A percentile compares a stretch with the other conserved stretches of the same genome.
These are phyloP conservation scores for Idaea straminata DNA, from an alignment of 2,888 invertebrate genomes.

Conservation along the genomic window DNA sequence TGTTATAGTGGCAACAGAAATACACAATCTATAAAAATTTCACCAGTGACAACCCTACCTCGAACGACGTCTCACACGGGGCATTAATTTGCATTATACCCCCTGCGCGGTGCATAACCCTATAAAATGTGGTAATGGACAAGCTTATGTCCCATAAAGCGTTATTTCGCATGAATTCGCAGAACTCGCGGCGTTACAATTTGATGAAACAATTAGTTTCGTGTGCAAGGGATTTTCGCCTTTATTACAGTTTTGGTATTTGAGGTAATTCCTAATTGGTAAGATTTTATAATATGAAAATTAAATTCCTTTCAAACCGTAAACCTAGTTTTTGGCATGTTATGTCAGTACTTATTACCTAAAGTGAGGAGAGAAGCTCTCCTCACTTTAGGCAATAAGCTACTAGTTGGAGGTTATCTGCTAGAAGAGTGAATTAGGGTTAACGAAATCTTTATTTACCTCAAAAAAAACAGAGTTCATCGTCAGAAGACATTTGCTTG, in stretches of 20 bases:
- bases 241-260: constrained; percentile 28
- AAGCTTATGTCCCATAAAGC: constrained; percentile 63
- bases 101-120: constrained; percentile 64
- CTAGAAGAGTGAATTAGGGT: too few relatives aligned
- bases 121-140: constrained; percentile 72
- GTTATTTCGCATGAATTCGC: constrained; percentile 56
- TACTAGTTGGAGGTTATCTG: too few relatives aligned
- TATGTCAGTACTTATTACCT: too few relatives aligned
- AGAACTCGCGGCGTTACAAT: constrained; percentile 45
- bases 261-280: background rate
- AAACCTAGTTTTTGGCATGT: background rate
- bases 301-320: background rate
- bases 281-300: background rate
- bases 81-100: constrained; percentile 74
- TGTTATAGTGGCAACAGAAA: background rate
- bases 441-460: too few relatives aligned
- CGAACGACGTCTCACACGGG: constrained; percentile 50
- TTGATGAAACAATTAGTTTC: constrained; percentile 58
- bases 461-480: too few relatives aligned
- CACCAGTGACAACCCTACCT: constrained; percentile 49
- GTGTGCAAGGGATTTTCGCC: constrained; percentile 42
- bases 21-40: constrained; percentile 9
- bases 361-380: too few relatives aligned
- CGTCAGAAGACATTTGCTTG: too few relatives aligned
- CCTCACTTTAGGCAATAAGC: too few relatives aligned